phyloP scores from a whole-genome alignment of 2,888 invertebrate genomes.

The Seira musarum region DNA sequence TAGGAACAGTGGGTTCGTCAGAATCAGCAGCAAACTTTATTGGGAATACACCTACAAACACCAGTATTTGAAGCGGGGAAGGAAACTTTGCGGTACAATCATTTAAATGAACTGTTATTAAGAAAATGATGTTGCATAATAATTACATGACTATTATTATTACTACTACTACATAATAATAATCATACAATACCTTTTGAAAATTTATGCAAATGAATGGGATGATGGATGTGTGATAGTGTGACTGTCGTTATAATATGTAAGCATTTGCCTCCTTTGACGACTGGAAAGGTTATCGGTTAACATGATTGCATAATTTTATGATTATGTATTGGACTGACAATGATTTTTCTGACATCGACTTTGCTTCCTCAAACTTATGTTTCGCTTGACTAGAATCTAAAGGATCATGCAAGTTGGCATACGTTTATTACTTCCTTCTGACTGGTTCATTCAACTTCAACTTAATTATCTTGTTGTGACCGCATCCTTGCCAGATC shows the following conservation, averaged over 20 bases:
- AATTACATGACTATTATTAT: neutral
- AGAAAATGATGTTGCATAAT: neutral
- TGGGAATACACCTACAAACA: constrained; percentile 20
- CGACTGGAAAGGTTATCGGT: too few species aligned
- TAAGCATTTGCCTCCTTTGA: too few species aligned
- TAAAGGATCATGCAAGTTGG: neutral
- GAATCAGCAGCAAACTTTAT: neutral
- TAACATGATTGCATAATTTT: neutral
- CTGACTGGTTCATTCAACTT: constrained; percentile 4
- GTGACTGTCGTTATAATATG: neutral
- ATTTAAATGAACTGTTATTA: neutral
- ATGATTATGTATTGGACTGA: too few species aligned
- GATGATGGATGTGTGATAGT: neutral
- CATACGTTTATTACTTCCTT: neutral
- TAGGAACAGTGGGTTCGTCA: neutral
- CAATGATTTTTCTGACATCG: neutral
- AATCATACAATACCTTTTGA: too few species aligned
- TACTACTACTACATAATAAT: too few species aligned
- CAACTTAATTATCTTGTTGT: neutral
- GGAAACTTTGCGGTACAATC: constrained; percentile 10
- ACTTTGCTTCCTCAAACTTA: neutral
- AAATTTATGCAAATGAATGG: too few species aligned
- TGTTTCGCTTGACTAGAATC: neutral
- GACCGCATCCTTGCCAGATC: neutral
- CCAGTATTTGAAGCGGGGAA: constrained; percentile 16